Base-by-base conservation (phyloP, 2,113 vertebrate genomes). In the Pseudolaguvia tuberculata region DNA sequence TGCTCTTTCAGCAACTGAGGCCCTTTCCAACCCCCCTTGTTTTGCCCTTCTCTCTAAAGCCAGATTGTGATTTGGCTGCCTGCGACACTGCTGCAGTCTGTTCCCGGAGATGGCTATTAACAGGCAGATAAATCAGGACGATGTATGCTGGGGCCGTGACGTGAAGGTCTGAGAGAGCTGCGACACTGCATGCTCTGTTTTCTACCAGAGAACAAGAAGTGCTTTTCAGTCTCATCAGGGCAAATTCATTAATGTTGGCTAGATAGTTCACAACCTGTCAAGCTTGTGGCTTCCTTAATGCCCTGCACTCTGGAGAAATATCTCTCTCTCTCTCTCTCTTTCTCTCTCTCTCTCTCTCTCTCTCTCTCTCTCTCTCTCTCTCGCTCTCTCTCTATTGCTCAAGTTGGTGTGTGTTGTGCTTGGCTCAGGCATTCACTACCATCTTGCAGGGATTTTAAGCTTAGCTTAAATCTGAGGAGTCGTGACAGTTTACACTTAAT, bases 51-150 rank as follows among this genome's bases (percentile, higher is more conserved):
- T 73, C 70, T 80, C 75, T 69, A 58, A 72, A 58, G 72, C 61
- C 80, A 72, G 77, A 68, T 75, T 81, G 77, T 76, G 73, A 63
- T 73, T 73, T 73, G 80, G 77, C 80, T 72, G 63, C 69, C 66
- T 70, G 62, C 63, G 50, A 72, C 72, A 63, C 66, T 65, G 61
- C 79, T 77, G 79, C 79, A 81, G 73, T 81, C 75, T 81, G 79
- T 81, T 81, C 76, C 72, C 35, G 76, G 79, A 81, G 72, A 76
- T 63, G 71, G 73, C 77, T 48, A 56, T 81, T 78, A 78, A 76
- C 61, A 58, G 63, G 55, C 18, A 76, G 69, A 76, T 78, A 81
- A 81, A 79, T 81, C 80, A 81, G 55, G 62, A 18, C 35, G 59
- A 63, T 74, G 58, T 67, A 80, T 66, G n/a, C 39, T 47, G 68